Evolutionary conservation across 1,140 invertebrate genomes (phyloP).

Genomic region (Drosophila carrolli): DNA sequence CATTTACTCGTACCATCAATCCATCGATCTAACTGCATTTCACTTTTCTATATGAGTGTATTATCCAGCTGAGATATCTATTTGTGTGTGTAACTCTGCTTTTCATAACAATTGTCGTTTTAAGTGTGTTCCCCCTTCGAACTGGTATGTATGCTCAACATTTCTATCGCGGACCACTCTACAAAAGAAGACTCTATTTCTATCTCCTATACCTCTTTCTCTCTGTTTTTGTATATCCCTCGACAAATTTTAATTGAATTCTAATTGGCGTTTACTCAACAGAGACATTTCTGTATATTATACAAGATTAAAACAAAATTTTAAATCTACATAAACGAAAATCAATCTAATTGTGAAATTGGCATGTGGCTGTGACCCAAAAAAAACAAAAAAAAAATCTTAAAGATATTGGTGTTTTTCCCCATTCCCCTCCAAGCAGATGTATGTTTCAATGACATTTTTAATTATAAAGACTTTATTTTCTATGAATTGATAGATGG

Average conservation of each 20-base stretch:
- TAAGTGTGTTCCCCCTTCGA: slow-evolving; percentile 78
- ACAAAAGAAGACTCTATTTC: slow-evolving; percentile 32
- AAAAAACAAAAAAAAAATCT: slow-evolving; percentile 30
- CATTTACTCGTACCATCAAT: not conserved
- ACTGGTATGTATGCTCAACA: slow-evolving; percentile 77
- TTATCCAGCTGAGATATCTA: slow-evolving; percentile 24
- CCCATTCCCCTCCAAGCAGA: slow-evolving; percentile 7
- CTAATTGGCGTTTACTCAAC: slow-evolving; percentile 21
- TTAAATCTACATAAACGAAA: slow-evolving; percentile 46
- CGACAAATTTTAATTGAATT: slow-evolving; percentile 24
- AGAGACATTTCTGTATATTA: slow-evolving; percentile 68
- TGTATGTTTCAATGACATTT: not conserved
- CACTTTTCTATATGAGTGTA: slow-evolving; percentile 15
- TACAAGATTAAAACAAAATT: slow-evolving; percentile 47
- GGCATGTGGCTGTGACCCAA: slow-evolving; percentile 72
- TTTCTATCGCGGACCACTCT: slow-evolving; percentile 56
- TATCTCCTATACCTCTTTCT: slow-evolving; percentile 27
- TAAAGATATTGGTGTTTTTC: slow-evolving; percentile 54
- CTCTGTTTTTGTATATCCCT: slow-evolving; percentile 6
- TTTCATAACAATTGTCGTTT: slow-evolving; percentile 59
- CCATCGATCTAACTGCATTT: not conserved
- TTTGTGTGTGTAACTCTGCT: slow-evolving; percentile 42
- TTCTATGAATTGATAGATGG: slow-evolving; percentile 87
- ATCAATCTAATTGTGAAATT: slow-evolving; percentile 78
- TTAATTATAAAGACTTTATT: not conserved